These are phyloP conservation scores for Boulengeromyrus knoepffleri DNA, from an alignment of 2,113 vertebrate genomes.

Conservation along the genomic window DNA sequence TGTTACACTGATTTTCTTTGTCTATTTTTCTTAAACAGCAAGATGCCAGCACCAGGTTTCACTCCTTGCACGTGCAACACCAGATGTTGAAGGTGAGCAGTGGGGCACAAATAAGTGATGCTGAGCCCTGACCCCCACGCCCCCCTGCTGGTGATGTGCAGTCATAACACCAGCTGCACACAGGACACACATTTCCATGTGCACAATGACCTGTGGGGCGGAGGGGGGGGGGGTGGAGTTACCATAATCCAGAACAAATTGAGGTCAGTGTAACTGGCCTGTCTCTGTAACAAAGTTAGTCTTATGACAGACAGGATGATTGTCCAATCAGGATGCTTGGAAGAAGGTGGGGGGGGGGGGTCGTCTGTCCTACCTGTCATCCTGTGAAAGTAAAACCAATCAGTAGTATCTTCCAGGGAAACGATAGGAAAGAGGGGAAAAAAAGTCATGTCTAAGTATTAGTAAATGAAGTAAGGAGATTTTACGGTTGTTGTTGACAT, in stretches of 20 bases:
- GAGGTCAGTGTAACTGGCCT: background rate
- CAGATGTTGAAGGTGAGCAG: slow-evolving; percentile 87
- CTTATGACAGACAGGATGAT: background rate
- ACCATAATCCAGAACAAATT: background rate
- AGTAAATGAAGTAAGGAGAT: background rate
- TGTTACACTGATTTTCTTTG: background rate
- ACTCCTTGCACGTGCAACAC: slow-evolving; percentile 83
- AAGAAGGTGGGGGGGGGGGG: background rate
- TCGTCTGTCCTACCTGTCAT: background rate
- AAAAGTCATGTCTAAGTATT: background rate
- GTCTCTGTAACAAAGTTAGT: background rate
- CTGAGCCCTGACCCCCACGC: background rate
- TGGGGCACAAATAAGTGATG: background rate
- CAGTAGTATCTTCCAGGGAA: background rate
- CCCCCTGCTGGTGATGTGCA: background rate
- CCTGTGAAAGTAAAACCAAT: background rate
- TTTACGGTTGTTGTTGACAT: background rate
- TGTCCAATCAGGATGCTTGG: background rate
- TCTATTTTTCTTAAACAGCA: slow-evolving; percentile 64
- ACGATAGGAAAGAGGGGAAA: background rate
- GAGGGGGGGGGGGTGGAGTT: background rate
- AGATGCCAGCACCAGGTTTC: slow-evolving; percentile 76
- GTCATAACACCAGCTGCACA: background rate
- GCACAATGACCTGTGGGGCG: background rate
- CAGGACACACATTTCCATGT: background rate